Percentiles rank a stretch among this genome's conserved stretches.
phyloP scores from a whole-genome alignment of 2,888 invertebrate genomes.

The Lithosia quadra region DNA sequence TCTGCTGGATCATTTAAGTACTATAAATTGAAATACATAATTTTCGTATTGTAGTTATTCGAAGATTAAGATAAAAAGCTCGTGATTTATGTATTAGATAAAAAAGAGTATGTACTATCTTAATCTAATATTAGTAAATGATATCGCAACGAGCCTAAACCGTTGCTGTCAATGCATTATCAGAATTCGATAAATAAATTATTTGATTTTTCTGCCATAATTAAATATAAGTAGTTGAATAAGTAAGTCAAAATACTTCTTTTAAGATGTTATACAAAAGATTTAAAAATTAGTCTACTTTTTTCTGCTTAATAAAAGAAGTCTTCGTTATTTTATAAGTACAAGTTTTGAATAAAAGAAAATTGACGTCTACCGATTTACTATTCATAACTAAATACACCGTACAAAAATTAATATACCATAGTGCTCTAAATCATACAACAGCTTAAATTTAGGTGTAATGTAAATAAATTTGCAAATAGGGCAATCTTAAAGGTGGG shows the following conservation, averaged over 20 bases:
- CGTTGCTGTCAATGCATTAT: not conserved
- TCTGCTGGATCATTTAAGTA: not conserved
- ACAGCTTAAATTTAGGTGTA: constrained; percentile 13
- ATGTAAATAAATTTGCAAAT: constrained; percentile 20
- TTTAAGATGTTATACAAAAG: not conserved
- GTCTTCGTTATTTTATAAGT: not conserved
- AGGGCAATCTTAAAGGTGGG: constrained; percentile 44
- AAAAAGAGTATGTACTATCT: constrained; percentile 12
- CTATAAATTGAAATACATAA: not conserved
- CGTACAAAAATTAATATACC: not conserved
- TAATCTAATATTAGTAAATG: constrained; percentile 17
- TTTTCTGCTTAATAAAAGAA: not conserved
- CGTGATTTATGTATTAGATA: constrained; percentile 13
- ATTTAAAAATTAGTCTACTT: too few relatives aligned
- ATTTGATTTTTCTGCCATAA: not conserved
- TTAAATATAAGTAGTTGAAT: not conserved
- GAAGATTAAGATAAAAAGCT: constrained; percentile 11
- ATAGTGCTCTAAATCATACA: constrained; percentile 5
- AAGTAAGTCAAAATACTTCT: not conserved
- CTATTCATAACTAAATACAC: not conserved
- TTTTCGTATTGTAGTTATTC: not conserved
- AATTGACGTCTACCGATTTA: not conserved
- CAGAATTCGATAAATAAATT: not conserved
- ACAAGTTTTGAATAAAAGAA: not conserved
- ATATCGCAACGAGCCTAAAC: constrained; percentile 10